Evolutionary conservation across 1,140 invertebrate genomes (phyloP), one percentile per base, ranked within the genome.

Genomic region (Drosophila bifasciata): DNA sequence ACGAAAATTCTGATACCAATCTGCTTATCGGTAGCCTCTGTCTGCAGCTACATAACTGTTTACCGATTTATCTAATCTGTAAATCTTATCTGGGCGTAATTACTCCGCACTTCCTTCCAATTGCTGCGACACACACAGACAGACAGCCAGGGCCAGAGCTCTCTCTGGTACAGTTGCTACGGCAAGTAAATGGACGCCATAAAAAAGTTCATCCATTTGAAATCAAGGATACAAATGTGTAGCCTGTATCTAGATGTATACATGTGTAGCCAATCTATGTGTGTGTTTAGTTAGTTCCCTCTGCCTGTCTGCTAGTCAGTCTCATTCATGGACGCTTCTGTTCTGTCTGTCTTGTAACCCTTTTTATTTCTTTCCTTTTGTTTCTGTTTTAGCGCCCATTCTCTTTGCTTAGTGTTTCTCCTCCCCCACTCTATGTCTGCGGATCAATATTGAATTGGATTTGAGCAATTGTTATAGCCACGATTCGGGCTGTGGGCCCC

Each of bases 391-490:
- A 57, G 43, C 68, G 66, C 68, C 52, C 80, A 60, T 79, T 64
- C 62, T 53, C 58, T 21, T 56, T 21, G 23, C 41, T 25, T 32
- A 32, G 11, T 51, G 57, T 70, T 50, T 32, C 23, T 39, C 63
- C 53, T 43, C 9, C 46, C 64, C 23, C n/a, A n/a, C n/a, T n/a
- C n/a, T n/a, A n/a, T 58, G 40, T 46, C 45, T 3, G 60, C 45
- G 78, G 71, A 88, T 88, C 83, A 88, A 88, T 88, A 88, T 68
- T 79, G 66, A 83, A 88, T 88, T 79, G 70, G 69, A 79, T 83
- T 88, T 79, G 66, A 79, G 48, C 66, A 88, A 83, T 76, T 58
- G 77, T 60, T 66, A 44, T 41, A 49, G 48, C 43, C 44, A 41
- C 59, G 36, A 60, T 21, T 57, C 32, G 46, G 46, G 44, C 23